Evolutionary conservation across 2,113 vertebrate genomes (phyloP), one percentile per base, ranked within the genome.

Genomic region (Lampris megalopsis): DNA sequence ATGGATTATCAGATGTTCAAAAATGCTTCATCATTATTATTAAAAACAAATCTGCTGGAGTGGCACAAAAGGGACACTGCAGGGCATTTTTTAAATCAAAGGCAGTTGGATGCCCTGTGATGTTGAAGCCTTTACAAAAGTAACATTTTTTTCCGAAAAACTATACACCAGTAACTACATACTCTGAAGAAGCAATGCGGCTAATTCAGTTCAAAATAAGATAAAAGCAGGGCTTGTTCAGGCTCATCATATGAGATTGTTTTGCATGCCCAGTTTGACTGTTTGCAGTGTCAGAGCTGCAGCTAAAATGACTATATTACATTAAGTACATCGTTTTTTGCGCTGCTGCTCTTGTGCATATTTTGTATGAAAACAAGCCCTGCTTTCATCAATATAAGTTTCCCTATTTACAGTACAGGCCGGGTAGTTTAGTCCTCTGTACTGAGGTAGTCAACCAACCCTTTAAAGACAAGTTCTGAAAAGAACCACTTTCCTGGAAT

Each of bases 371-470:
- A 95, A 98, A 99, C 97, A 98, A 98, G 97, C 96, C 97, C 97
- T 97, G 96, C 96, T 98, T 98, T 98, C 95, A 98, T 98, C 96
- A 96, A 97, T 97, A 97, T 98, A 98, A 24, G 96, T 92, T 97
- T 97, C 97, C 97, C 96, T 99, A 98, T 99, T 95, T 99, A 99
- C 98, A 99, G 97, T 98, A 99, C 97, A 99, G 96, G 97, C 96
- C 96, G 97, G 97, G 97, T 97, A 98, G 97, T 99, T 97, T 96
- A 98, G 95, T 98, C 98, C 98, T 99, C 97, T 97, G 96, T 97
- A 99, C 96, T 98, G 98, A 99, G 98, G 97, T 99, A 99, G 97
- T 98, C 97, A 98, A 99, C 97, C 97, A 98, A 99, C 97, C 97
- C 98, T 98, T 98, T 97, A 97, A 98, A 98, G 97, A 98, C 91